Conservation (phyloP, 2,797 vertebrate species). For the Columba guinea region DNA sequence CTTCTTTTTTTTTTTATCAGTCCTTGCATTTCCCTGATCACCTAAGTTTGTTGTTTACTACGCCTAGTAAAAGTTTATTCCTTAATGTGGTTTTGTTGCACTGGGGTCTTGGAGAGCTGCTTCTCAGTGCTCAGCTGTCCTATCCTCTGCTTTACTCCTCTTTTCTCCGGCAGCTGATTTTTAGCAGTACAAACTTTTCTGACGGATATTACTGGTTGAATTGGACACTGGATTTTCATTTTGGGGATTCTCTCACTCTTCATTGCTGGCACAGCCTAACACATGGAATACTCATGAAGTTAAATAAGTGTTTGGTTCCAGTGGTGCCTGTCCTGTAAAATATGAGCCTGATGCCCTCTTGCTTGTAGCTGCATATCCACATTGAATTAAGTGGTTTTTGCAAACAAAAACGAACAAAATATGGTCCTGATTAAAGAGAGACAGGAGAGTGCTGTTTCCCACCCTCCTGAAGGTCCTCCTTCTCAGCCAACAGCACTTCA, state of each 20-base stretch:
- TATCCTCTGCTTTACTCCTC: background rate
- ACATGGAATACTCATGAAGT: background rate
- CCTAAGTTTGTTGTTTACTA: slow-evolving; percentile 34
- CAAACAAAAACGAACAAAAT: background rate
- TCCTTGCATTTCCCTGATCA: slow-evolving; percentile 1
- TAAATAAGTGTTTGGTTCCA: background rate
- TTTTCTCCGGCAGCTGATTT: background rate
- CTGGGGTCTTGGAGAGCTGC: slow-evolving; percentile 10
- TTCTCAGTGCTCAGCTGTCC: background rate
- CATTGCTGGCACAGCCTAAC: background rate
- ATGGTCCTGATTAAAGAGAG: background rate
- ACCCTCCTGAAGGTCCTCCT: background rate
- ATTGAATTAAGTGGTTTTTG: background rate
- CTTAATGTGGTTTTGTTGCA: background rate
- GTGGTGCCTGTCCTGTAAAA: background rate
- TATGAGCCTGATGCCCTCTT: background rate
- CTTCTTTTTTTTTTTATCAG: background rate
- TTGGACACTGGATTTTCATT: background rate
- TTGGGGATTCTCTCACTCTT: background rate
- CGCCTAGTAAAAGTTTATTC: slow-evolving; percentile 53
- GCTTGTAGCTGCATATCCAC: background rate
- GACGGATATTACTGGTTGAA: background rate
- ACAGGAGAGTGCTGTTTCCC: background rate
- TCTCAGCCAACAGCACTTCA: background rate
- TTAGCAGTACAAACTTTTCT: slow-evolving; percentile 2